These are phyloP conservation scores for Naso thynnoides DNA, from an alignment of 2,797 vertebrate genomes.

Conservation along the genomic window DNA sequence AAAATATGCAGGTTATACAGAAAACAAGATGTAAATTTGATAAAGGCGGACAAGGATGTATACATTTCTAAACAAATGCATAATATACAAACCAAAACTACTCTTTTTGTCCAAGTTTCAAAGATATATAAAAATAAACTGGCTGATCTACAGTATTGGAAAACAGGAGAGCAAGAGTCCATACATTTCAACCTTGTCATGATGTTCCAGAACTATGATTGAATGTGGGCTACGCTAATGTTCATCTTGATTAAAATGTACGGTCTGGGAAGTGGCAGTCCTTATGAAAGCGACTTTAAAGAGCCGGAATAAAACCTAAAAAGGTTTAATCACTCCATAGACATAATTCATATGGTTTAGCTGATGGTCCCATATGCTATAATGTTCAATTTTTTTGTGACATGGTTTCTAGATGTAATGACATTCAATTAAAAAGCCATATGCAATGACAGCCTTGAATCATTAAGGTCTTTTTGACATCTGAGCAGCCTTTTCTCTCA, in stretches of 20 bases:
- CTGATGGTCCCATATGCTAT: slow-evolving; percentile 68
- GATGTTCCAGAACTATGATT: slow-evolving; percentile 43
- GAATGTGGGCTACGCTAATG: slow-evolving; percentile 50
- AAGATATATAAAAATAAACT: slow-evolving; percentile 7
- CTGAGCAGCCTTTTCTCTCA: slow-evolving; percentile 28
- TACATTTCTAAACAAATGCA: not conserved
- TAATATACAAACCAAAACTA: not conserved
- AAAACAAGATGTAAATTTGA: slow-evolving; percentile 25
- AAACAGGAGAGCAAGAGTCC: slow-evolving; percentile 23
- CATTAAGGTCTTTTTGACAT: slow-evolving; percentile 69
- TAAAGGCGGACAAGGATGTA: not conserved
- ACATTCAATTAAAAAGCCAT: slow-evolving; percentile 78
- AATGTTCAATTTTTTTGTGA: slow-evolving; percentile 66
- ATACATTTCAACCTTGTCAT: slow-evolving; percentile 55
- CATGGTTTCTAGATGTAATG: slow-evolving; percentile 71
- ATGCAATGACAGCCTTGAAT: slow-evolving; percentile 62
- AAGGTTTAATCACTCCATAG: slow-evolving; percentile 51
- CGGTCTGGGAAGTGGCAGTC: slow-evolving; percentile 3
- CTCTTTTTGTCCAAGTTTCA: slow-evolving; percentile 2
- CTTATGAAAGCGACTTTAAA: slow-evolving; percentile 38
- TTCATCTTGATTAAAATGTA: slow-evolving; percentile 58
- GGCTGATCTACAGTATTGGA: slow-evolving; percentile 8
- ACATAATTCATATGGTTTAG: slow-evolving; percentile 55
- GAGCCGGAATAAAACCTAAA: slow-evolving; percentile 45
- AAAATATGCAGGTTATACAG: slow-evolving; percentile 11